Conservation (phyloP, 1,140 invertebrate genomes). For the Trichomalopsis sarcophagae region DNA sequence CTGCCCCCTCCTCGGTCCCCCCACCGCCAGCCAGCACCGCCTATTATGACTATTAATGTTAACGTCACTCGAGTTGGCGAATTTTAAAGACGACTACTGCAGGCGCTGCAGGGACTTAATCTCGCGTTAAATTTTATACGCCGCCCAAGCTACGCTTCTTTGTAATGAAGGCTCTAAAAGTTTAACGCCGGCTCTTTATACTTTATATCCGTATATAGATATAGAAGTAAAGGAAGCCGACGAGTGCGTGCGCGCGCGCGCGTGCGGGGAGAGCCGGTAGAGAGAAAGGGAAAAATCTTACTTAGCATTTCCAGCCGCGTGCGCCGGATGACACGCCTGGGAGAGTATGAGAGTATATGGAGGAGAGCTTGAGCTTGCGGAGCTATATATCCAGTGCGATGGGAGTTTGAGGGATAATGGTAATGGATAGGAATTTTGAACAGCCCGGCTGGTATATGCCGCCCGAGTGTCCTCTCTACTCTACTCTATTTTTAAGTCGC, state of each 20-base stretch:
- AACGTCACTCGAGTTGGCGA: constrained; percentile 7
- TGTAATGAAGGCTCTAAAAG: constrained; percentile 28
- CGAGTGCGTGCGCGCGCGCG: too few species aligned
- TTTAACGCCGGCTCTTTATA: constrained; percentile 23
- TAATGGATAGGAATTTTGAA: too few species aligned
- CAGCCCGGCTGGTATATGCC: too few species aligned
- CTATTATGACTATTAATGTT: constrained; percentile 32
- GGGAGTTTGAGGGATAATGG: too few species aligned
- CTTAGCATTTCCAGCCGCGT: background rate
- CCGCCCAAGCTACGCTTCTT: background rate
- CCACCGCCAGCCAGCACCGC: background rate
- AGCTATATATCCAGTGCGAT: too few species aligned
- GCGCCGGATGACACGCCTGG: background rate
- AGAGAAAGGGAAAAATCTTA: background rate
- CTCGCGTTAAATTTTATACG: constrained; percentile 18
- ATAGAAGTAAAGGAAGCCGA: too few species aligned
- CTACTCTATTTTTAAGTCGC: too few species aligned
- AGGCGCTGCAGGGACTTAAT: background rate
- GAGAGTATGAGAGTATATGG: background rate
- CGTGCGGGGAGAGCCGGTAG: too few species aligned
- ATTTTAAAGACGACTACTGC: constrained; percentile 23
- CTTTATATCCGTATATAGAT: background rate
- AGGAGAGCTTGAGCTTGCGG: too few species aligned
- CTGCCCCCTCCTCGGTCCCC: background rate
- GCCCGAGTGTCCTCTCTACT: too few species aligned